Evolutionary conservation across 2,888 invertebrate species (phyloP), one percentile per base, ranked within the genome.

Genomic region (Mesorhabditis belari): DNA sequence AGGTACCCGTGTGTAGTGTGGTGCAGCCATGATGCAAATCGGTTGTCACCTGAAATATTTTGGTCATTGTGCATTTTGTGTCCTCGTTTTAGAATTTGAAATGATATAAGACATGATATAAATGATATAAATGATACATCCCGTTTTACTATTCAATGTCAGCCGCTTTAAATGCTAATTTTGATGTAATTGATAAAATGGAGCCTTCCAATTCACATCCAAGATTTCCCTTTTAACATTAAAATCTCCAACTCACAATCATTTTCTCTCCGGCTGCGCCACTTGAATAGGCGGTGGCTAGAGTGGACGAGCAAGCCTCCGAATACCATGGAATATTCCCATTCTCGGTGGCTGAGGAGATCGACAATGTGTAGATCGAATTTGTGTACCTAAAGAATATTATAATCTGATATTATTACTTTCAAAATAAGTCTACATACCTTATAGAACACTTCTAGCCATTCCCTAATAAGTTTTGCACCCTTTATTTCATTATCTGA

Each of bases 201-300:
- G n/a, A n/a, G n/a, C n/a, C n/a, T n/a, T n/a, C n/a, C n/a, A n/a
- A n/a, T n/a, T n/a, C n/a, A n/a, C n/a, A n/a, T n/a, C n/a, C 21
- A 17, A n/a, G 9, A 12, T 9, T n/a, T 52, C 9, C n/a, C 21
- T 21, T 52, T n/a, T n/a, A n/a, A n/a, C 52, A 52, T 5, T 21
- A 17, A 4, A 19, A 58, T 55, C 6, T 28, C 5, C 12, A 5
- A 75, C 82, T 77, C 67, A 85, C 85, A 65, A 86, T 85, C 77
- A 85, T 85, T 65, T 82, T 82, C 68, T 86, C 85, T 6, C 88
- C 90, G 59, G 89, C 88, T 57, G 91, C 89, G 1, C 95, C 96
- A 79, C 92, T 93, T 83, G 94, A 95, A 83, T 96, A 98, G 0
- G 98, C 96, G 50, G 96, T 92, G 3, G 96, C 96, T 56, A 98